phyloP scores from a whole-genome alignment of 2,113 vertebrate species.

The Oncorhynchus kisutch region DNA sequence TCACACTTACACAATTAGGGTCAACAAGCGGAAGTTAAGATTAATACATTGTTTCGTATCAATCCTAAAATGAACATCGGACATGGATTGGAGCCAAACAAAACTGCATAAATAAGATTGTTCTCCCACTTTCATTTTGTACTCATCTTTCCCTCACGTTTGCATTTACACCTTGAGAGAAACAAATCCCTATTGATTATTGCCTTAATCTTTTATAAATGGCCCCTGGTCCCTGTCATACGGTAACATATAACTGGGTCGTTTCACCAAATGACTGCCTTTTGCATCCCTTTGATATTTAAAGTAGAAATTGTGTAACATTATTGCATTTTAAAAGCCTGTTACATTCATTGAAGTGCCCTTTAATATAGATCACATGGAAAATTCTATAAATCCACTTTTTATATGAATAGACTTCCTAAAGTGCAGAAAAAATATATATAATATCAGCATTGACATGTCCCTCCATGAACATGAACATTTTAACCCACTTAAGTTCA shows the following conservation, averaged over 20 bases:
- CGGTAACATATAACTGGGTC: slow-evolving; percentile 30
- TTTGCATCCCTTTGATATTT: too few species aligned
- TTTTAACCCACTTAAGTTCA: too few species aligned
- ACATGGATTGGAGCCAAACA: not conserved
- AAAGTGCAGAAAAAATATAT: too few species aligned
- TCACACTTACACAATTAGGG: not conserved
- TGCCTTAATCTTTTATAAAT: slow-evolving; percentile 38
- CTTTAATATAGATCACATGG: too few species aligned
- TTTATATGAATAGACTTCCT: too few species aligned
- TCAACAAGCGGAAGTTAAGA: not conserved
- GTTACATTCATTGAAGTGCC: too few species aligned
- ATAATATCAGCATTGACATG: too few species aligned
- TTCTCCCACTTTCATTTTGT: slow-evolving; percentile 14
- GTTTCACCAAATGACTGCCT: too few species aligned
- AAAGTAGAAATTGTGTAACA: too few species aligned
- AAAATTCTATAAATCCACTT: too few species aligned
- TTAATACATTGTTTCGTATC: slow-evolving; percentile 14
- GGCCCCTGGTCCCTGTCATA: slow-evolving; percentile 47
- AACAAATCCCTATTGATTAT: slow-evolving; percentile 44
- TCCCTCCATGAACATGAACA: too few species aligned
- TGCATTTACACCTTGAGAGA: slow-evolving; percentile 16
- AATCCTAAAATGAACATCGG: slow-evolving; percentile 28
- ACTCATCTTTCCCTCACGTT: slow-evolving; percentile 18
- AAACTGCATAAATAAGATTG: not conserved
- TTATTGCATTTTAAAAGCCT: too few species aligned